These are phyloP conservation scores for Aricia agestis DNA, from an alignment of 1,140 invertebrate species.

Conservation along the genomic window DNA sequence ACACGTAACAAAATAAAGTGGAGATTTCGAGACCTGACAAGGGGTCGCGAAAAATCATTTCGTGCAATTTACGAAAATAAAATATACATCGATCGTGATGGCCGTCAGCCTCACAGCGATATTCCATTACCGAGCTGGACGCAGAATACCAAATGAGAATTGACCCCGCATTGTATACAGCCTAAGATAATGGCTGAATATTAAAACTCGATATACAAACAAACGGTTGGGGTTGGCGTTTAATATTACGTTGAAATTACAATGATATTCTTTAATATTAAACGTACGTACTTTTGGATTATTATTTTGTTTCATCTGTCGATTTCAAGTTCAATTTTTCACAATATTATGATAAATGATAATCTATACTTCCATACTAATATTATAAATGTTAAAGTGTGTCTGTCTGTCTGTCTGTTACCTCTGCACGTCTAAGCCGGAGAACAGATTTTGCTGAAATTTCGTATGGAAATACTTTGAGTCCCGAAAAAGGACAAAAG, in stretches of 20 bases:
- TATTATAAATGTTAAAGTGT: too few relatives aligned
- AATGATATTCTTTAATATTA: too few relatives aligned
- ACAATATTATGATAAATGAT: too few relatives aligned
- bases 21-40: conserved; percentile 49
- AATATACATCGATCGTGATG: conserved; percentile 61
- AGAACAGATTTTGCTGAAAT: too few relatives aligned
- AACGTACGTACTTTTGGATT: neutral
- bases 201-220: conserved; percentile 29
- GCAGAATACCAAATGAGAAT: conserved; percentile 60
- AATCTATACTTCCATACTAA: too few relatives aligned
- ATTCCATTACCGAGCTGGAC: conserved; percentile 63
- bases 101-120: conserved; percentile 56
- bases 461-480: too few relatives aligned
- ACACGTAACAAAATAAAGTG: conserved; percentile 27
- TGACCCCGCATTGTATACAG: conserved; percentile 53
- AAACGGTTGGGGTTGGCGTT: conserved; percentile 19
- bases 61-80: conserved; percentile 67
- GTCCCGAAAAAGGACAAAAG: too few relatives aligned
- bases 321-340: too few relatives aligned
- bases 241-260: neutral
- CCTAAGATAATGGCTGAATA: conserved; percentile 25
- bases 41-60: conserved; percentile 58
- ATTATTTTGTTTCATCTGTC: neutral
- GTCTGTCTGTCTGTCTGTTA: too few relatives aligned
- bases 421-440: too few relatives aligned